Evolutionary conservation across 2,888 invertebrate species (phyloP), one percentile per base, ranked within the genome.

Genomic region (Dione juno): DNA sequence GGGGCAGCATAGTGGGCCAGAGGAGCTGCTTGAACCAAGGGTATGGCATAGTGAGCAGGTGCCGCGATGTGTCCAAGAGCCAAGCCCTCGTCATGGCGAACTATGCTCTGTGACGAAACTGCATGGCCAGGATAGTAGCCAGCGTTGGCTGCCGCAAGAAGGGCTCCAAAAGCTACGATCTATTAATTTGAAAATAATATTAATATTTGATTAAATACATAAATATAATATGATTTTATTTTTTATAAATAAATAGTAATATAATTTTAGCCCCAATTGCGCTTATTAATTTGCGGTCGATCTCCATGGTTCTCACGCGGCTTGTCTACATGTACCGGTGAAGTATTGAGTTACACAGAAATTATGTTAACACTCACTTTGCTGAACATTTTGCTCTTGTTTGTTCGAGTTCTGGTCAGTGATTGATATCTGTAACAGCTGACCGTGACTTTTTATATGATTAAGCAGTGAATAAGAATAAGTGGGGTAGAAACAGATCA

Each of bases 81-180:
- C 79, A 73, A 64, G 80, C 77, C 85, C n/a, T 87, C 88, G 65
- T 90, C 90, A 70, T 92, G 92, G 53, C 88, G 89, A 70, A 93
- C 82, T 76, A 92, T 90, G 84, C 88, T 92, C 77, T 93, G 92
- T 50, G 92, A 89, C 19, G 92, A 93, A 21, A 91, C 84, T 11
- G 91, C 92, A 13, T 81, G 80, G 77, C 91, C 89, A 79, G 89
- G 90, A 86, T 87, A 91, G 77, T 94, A 84, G 64, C 94, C 95
- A 64, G 94, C 94, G 78, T 89, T 93, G 79, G 92, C 93, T 21
- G 93, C 86, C 70, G 89, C 88, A 86, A 93, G 77, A 79, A 94
- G 81, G 82, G 90, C 88, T 84, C 89, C 84, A 77, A 93, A 80
- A 76, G 71, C 67, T 64, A 77, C 37, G 9, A 77, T 67, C 76